phyloP scores from a whole-genome alignment of 2,888 invertebrate species.

The Leptothorax acervorum region DNA sequence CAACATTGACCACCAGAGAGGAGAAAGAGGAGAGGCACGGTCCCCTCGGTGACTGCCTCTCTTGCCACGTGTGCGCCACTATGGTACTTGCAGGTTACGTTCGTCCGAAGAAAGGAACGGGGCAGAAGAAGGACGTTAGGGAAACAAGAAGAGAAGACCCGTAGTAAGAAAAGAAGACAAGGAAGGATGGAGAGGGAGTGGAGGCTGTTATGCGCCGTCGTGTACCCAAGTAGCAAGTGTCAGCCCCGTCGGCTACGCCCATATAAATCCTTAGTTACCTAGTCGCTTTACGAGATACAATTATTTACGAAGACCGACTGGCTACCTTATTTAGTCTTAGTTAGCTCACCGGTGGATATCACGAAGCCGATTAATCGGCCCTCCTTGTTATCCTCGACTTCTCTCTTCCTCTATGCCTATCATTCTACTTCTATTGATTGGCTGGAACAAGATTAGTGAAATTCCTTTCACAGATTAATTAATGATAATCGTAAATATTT shows the following conservation, averaged over 20 bases:
- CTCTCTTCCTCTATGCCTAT: conserved; percentile 53
- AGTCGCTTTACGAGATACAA: conserved; percentile 81
- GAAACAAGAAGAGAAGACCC: conserved; percentile 25
- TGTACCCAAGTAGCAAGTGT: conserved; percentile 78
- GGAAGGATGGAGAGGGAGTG: conserved; percentile 45
- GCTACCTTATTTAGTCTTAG: conserved; percentile 81
- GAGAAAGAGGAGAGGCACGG: conserved; percentile 23
- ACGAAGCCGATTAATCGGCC: conserved; percentile 73
- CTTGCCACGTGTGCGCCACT: conserved; percentile 68
- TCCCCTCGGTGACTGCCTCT: conserved; percentile 53
- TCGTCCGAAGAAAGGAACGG: conserved; percentile 59
- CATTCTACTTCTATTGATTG: conserved; percentile 39
- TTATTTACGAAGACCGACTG: conserved; percentile 77
- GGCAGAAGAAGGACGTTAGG: conserved; percentile 14
- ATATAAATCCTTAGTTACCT: conserved; percentile 81
- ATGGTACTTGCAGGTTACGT: conserved; percentile 63
- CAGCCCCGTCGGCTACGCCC: conserved; percentile 80
- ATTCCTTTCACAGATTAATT: conserved; percentile 7
- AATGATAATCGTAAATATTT: not conserved
- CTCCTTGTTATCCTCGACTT: conserved; percentile 58
- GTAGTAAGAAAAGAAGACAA: conserved; percentile 32
- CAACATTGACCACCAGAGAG: conserved; percentile 46
- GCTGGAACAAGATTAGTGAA: conserved; percentile 9
- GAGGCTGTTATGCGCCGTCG: conserved; percentile 66
- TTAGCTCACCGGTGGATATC: conserved; percentile 77